A percentile compares a stretch with the other conserved stretches of the same genome.
phyloP scores from a whole-genome alignment of 2,888 invertebrate species.

The Eudasyphora cyanicolor region DNA sequence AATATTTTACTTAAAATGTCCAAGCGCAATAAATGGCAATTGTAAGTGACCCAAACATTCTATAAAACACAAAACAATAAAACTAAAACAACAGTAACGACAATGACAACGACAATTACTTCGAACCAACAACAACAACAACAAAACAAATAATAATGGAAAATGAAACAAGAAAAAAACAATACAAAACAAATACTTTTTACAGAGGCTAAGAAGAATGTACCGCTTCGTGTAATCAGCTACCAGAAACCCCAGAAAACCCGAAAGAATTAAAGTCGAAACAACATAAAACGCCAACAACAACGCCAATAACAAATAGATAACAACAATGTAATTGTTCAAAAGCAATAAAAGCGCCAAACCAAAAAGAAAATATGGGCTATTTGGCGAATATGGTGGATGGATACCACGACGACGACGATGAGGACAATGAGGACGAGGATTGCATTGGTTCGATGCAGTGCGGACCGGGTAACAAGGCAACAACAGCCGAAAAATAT shows the following conservation, averaged over 20 bases:
- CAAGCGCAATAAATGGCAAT: constrained; percentile 3
- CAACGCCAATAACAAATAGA: constrained; percentile 33
- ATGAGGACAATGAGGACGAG: not conserved
- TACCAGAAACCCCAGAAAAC: no score
- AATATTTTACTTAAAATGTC: constrained; percentile 9
- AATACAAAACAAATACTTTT: constrained; percentile 23
- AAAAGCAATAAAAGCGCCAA: constrained; percentile 24
- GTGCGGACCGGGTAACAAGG: not conserved
- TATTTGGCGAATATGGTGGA: not conserved
- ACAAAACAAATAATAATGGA: not conserved
- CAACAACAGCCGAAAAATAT: constrained; percentile 38
- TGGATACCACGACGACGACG: not conserved
- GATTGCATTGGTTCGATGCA: not conserved
- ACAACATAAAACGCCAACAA: constrained; percentile 3
- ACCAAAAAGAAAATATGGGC: constrained; percentile 25
- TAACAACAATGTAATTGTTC: constrained; percentile 60
- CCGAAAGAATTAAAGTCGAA: constrained; percentile 61
- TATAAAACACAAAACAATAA: not conserved
- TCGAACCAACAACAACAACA: not conserved
- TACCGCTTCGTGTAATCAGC: constrained; percentile 62
- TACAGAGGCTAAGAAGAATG: constrained; percentile 57
- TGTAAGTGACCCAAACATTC: not conserved
- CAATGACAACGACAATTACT: constrained; percentile 2
- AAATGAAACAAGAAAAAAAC: not conserved
- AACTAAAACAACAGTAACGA: not conserved